Percentiles rank a stretch among this genome's conserved stretches.
Evolutionary conservation across 1,140 invertebrate species (phyloP).

Genomic region (Odontomachus brunneus): DNA sequence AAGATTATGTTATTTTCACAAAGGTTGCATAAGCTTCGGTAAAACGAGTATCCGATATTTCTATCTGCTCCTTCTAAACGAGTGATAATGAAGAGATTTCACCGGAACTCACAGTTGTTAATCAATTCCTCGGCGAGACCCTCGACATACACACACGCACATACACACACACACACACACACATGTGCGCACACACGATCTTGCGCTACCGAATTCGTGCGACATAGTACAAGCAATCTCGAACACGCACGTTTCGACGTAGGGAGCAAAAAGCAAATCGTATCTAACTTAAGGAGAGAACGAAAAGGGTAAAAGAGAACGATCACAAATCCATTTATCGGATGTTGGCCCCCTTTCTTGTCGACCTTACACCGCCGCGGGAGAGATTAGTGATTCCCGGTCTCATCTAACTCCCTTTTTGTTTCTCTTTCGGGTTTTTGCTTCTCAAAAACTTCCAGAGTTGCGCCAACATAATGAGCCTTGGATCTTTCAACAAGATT

Average conservation of each 20-base stretch:
- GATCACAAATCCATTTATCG: conserved; percentile 83
- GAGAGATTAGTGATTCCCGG: conserved; percentile 78
- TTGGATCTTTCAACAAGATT: no score
- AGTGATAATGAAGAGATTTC: conserved; percentile 47
- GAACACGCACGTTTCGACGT: conserved; percentile 36
- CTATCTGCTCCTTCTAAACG: conserved; percentile 8
- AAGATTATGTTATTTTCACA: no score
- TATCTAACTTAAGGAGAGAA: background rate
- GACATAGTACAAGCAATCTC: conserved; percentile 63
- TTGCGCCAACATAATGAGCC: background rate
- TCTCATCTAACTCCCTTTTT: conserved; percentile 23
- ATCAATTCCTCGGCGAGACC: conserved; percentile 45
- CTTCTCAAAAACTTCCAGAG: conserved; percentile 1
- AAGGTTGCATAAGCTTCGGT: background rate
- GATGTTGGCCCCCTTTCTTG: conserved; percentile 78
- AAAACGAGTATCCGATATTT: background rate
- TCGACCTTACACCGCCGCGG: conserved; percentile 71
- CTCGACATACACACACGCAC: background rate
- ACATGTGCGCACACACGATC: background rate
- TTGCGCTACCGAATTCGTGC: conserved; percentile 73
- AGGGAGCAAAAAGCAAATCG: conserved; percentile 43
- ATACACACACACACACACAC: background rate
- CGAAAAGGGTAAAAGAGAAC: conserved; percentile 66
- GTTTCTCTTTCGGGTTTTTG: background rate
- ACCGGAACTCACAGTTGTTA: conserved; percentile 20